Evolutionary conservation across 2,888 invertebrate genomes (phyloP).

Genomic region (Eledona agricola): DNA sequence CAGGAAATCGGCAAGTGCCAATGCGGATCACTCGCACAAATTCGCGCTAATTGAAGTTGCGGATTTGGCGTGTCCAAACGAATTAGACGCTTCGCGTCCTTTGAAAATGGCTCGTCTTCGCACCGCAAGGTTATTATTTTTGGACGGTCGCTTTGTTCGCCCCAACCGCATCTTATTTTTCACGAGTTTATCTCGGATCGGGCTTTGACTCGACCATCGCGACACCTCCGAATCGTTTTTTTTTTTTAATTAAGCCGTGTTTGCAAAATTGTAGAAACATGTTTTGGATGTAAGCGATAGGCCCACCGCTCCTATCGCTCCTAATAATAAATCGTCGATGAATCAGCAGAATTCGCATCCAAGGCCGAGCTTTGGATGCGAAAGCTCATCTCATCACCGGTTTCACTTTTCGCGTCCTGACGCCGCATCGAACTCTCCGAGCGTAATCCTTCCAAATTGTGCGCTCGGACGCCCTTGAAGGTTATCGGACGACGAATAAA

Average conservation of each 20-base stretch:
- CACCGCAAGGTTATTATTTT: too few species aligned
- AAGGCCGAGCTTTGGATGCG: too few species aligned
- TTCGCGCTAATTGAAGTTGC: too few species aligned
- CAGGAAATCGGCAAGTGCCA: too few species aligned
- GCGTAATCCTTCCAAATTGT: slow-evolving; percentile 5
- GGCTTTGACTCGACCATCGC: slow-evolving; percentile 14
- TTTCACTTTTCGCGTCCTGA: slow-evolving; percentile 23
- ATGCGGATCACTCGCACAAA: too few species aligned
- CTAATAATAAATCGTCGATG: slow-evolving; percentile 4
- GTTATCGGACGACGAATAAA: slow-evolving; percentile 4
- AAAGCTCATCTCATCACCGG: too few species aligned
- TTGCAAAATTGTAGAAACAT: slow-evolving; percentile 16
- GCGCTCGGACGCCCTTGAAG: slow-evolving; percentile 9
- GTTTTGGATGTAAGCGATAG: slow-evolving; percentile 14
- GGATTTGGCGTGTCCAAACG: too few species aligned
- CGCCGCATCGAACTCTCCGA: slow-evolving; percentile 6
- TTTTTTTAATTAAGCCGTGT: slow-evolving; percentile 6
- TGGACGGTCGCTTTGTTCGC: too few species aligned
- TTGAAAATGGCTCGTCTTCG: too few species aligned
- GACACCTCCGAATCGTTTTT: too few species aligned
- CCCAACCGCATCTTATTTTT: slow-evolving; percentile 15
- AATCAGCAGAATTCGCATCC: slow-evolving; percentile 6
- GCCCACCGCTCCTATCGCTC: too few species aligned
- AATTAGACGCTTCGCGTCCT: too few species aligned
- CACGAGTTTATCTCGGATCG: slow-evolving; percentile 8